Evolutionary conservation across 1,140 invertebrate genomes (phyloP), one percentile per base, ranked within the genome.

Genomic region (Octopus sinensis): DNA sequence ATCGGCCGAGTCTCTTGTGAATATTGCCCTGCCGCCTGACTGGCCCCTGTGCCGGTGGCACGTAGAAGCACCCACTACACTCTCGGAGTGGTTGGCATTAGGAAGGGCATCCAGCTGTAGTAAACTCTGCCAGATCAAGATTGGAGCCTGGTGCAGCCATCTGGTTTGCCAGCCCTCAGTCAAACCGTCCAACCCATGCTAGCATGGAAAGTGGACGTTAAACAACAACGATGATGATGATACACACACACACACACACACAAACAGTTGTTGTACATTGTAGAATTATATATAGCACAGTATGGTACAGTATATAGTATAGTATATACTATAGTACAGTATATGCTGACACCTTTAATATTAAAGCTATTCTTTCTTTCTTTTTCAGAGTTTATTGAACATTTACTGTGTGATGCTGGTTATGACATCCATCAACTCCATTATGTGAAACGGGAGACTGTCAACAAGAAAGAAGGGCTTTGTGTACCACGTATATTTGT

Each of bases 401-500:
- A 78, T 10, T 53, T 88, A n/a, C 84, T 86, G 76, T 54, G 81
- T 75, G 88, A 92, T 9, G 92, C 91, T 83, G 96, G 96, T 4
- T 97, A 96, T 90, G 89, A 93, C 85, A 78, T 73, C n/a, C 53
- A 54, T 4, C 62, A 82, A n/a, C 84, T 81, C 83, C 91, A 92
- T 1, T 98, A 98, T 90, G 92, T 98, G 10, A 93, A 96, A 85
- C 92, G 96, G 76, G 92, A 96, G 82, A 98, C 97, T 0, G 91
- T 97, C 0, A 98, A 98, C 90, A 91, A 94, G 54, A 98, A 98
- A 88, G 96, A 98, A 91, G 94, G 94, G 51, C 93, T 98, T 76
- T 93, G 96, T 93, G 96, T 97, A 0, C 95, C 94, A 0, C 93
- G 97, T 81, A 95, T 96, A 85, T 98, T 98, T 92, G 92, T 98